A percentile compares a stretch with the other conserved stretches of the same genome.
Conservation (phyloP, 2,113 vertebrate species). For the Geothlypis trichas region DNA sequence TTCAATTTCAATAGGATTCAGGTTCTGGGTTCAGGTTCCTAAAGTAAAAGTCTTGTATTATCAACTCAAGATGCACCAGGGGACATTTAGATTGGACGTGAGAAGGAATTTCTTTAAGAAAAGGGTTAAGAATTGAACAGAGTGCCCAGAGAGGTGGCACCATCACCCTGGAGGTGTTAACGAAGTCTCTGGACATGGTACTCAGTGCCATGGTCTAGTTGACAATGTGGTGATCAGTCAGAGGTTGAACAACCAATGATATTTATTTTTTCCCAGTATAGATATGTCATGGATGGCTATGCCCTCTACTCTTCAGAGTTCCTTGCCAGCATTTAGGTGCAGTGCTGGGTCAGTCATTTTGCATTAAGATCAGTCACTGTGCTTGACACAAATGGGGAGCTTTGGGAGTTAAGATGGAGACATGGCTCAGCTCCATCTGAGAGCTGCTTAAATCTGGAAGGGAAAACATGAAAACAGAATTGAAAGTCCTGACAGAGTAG, state of each 20-base stretch:
- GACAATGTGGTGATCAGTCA: background rate
- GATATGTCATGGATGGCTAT: background rate
- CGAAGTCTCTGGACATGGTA: background rate
- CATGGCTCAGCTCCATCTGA: background rate
- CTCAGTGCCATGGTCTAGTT: background rate
- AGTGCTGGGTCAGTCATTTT: fast-evolving
- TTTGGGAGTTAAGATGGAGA: background rate
- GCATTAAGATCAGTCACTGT: background rate
- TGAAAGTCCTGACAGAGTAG: background rate
- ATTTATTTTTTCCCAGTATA: background rate
- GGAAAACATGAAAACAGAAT: background rate
- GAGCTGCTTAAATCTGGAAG: background rate
- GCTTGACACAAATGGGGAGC: background rate
- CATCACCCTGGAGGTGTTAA: background rate
- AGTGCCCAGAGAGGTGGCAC: too few relatives aligned
- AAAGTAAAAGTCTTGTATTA: background rate
- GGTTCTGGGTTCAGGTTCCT: background rate
- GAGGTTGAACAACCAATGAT: background rate
- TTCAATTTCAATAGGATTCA: background rate
- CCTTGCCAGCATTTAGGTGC: background rate
- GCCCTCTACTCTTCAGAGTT: background rate
- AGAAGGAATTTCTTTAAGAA: background rate
- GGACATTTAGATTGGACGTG: background rate
- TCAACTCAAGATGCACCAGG: background rate
- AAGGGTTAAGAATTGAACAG: background rate